Evolutionary conservation across 2,113 vertebrate genomes (phyloP).

Genomic region (Tyto alba): DNA sequence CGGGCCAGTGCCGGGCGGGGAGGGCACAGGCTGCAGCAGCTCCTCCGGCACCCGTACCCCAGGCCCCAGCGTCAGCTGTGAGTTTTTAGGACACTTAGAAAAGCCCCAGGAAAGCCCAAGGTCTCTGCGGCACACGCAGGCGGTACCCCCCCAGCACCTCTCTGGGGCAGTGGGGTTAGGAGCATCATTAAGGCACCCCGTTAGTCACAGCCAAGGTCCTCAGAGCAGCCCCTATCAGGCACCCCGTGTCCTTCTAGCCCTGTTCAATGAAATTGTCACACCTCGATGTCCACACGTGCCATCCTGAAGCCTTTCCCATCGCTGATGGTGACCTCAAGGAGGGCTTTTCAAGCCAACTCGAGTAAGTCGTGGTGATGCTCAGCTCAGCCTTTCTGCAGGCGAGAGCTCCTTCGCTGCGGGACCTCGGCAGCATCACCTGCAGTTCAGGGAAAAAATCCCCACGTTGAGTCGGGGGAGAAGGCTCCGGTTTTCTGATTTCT

Average conservation of each 20-base stretch:
- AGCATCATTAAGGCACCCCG: background rate
- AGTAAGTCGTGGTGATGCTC: background rate
- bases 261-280: background rate
- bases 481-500: background rate
- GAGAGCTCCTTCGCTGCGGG: background rate
- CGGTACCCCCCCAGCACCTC: background rate
- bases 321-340: background rate
- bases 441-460: background rate
- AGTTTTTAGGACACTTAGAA: background rate
- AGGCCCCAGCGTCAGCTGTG: background rate
- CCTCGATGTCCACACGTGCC: rapidly evolving
- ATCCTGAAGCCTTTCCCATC: background rate
- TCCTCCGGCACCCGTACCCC: background rate
- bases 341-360: rapidly evolving
- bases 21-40: background rate
- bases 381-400: background rate
- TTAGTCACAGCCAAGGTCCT: background rate
- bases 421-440: background rate
- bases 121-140: background rate
- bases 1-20: rapidly evolving
- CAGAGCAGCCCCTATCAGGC: background rate
- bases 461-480: background rate
- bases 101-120: background rate
- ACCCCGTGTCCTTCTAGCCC: background rate
- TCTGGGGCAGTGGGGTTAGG: background rate